Percentiles rank a stretch among this genome's conserved stretches.
These are phyloP conservation scores for Drosophila rhopaloa DNA, from an alignment of 1,140 invertebrate species.

Conservation along the genomic window DNA sequence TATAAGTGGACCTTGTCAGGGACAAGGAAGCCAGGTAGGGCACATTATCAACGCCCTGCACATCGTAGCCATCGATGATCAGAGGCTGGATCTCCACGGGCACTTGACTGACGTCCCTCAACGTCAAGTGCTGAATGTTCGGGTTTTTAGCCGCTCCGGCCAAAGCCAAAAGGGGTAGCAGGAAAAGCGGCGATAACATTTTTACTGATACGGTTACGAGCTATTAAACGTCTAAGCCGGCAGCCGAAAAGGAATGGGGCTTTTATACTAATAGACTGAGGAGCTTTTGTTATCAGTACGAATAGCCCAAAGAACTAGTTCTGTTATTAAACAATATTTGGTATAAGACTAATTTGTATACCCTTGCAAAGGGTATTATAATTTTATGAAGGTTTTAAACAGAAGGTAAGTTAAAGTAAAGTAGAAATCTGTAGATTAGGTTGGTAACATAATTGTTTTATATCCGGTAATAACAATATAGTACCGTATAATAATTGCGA, in stretches of 20 bases:
- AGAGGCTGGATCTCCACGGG: conserved; percentile 29
- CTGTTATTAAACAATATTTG: background rate
- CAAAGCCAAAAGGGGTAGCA: conserved; percentile 49
- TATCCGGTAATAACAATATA: too few relatives aligned
- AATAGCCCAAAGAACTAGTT: conserved; percentile 11
- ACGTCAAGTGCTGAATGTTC: conserved; percentile 27
- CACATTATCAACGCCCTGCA: conserved; percentile 83
- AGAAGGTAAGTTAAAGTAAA: too few relatives aligned
- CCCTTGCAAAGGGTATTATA: background rate
- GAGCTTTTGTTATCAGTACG: conserved; percentile 33
- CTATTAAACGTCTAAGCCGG: conserved; percentile 10
- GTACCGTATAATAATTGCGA: too few relatives aligned
- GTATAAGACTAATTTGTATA: too few relatives aligned
- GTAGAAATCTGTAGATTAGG: too few relatives aligned
- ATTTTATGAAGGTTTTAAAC: too few relatives aligned
- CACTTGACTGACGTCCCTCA: conserved; percentile 14
- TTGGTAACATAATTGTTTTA: too few relatives aligned
- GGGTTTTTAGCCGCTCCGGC: conserved; percentile 33
- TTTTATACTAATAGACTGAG: conserved; percentile 37
- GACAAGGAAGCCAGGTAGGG: conserved; percentile 87
- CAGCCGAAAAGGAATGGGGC: background rate
- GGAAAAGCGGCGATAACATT: conserved; percentile 38
- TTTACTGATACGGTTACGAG: conserved; percentile 14
- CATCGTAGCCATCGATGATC: conserved; percentile 66
- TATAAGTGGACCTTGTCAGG: conserved; percentile 84